phyloP scores from a whole-genome alignment of 2,113 vertebrate species.

The Gambusia holbrooki region DNA sequence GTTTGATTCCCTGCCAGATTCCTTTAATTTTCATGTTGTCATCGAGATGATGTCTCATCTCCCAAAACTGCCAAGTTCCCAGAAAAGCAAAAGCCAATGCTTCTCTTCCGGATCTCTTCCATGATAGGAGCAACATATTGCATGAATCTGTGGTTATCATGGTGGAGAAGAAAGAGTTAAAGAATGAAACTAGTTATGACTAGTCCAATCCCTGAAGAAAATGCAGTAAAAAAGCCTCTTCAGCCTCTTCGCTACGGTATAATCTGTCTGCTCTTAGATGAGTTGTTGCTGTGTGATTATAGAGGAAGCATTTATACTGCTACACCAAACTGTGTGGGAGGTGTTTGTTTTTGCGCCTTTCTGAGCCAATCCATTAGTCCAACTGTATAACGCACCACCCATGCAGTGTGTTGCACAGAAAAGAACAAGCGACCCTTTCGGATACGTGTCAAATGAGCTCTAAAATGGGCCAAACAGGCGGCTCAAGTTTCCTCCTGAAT shows the following conservation, averaged over 20 bases:
- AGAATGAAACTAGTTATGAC: conserved; percentile 30
- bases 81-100: background rate
- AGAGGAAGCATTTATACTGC: conserved; percentile 53
- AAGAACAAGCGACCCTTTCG: conserved; percentile 15
- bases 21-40: background rate
- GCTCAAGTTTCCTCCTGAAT: too few species aligned
- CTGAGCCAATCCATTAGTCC: conserved; percentile 57
- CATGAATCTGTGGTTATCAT: background rate
- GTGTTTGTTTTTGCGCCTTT: conserved; percentile 56
- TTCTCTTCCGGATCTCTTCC: background rate
- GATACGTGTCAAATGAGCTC: conserved; percentile 1
- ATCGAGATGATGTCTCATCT: background rate
- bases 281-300: conserved; percentile 63
- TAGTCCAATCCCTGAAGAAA: background rate
- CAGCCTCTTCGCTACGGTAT: conserved; percentile 15
- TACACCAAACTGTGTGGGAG: conserved; percentile 43
- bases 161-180: conserved; percentile 22
- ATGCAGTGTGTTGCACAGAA: conserved; percentile 15
- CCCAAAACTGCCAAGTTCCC: background rate
- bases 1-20: background rate
- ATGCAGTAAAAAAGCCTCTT: conserved; percentile 26
- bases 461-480: background rate
- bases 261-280: conserved; percentile 56
- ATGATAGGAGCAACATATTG: conserved; percentile 30
- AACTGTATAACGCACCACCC: conserved; percentile 44